phyloP scores from a whole-genome alignment of 1,140 invertebrate species.

The Littorina saxatilis region DNA sequence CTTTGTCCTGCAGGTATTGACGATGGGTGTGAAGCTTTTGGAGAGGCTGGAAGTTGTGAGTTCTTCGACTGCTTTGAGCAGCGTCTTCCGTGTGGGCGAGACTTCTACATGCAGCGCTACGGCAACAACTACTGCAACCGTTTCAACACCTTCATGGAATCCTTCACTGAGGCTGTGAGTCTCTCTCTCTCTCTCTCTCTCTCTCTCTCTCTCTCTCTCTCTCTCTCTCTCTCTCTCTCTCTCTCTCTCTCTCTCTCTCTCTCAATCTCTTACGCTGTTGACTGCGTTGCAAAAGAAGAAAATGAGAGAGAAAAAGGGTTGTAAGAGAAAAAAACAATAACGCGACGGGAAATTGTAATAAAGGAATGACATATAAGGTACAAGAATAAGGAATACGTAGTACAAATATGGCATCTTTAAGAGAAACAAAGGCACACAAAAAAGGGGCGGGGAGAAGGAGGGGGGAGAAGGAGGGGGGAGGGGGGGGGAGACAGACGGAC shows the following conservation, averaged over 20 bases:
- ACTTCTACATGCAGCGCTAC: conserved; percentile 47
- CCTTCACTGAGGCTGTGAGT: conserved; percentile 36
- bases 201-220: not conserved
- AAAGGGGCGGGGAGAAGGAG: too few relatives aligned
- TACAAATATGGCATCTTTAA: too few relatives aligned
- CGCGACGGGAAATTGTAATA: too few relatives aligned
- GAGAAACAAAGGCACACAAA: too few relatives aligned
- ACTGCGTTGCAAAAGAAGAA: too few relatives aligned
- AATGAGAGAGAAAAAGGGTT: too few relatives aligned
- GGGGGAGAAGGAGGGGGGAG: too few relatives aligned
- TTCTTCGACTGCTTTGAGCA: conserved; percentile 53
- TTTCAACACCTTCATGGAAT: conserved; percentile 7
- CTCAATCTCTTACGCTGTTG: not conserved
- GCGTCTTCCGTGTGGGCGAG: conserved; percentile 46
- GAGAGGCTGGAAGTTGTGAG: conserved; percentile 41
- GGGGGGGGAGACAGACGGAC: not conserved
- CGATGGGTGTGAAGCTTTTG: conserved; percentile 32
- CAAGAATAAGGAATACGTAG: too few relatives aligned
- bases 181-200: not conserved
- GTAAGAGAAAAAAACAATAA: too few relatives aligned
- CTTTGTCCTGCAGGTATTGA: conserved; percentile 23
- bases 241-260: conserved; percentile 11
- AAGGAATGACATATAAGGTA: too few relatives aligned
- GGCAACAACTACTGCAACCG: conserved; percentile 50
- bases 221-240: not conserved